Conservation (phyloP, 37 sponge, comb jelly and placozoan species). For the Aplysina aerophoba region DNA sequence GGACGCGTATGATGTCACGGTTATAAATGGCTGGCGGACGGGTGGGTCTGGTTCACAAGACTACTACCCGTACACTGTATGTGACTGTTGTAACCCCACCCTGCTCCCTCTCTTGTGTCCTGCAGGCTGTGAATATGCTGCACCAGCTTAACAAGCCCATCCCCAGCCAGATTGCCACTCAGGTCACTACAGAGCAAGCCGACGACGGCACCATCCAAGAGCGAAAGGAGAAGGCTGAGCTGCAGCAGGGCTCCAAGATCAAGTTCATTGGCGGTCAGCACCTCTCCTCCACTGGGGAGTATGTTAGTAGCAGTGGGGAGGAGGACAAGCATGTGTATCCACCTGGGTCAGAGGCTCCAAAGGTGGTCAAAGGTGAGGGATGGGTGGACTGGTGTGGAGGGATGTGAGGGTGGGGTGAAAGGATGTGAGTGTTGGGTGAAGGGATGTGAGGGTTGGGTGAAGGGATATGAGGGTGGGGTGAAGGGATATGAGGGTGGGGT, state of each 20-base stretch:
- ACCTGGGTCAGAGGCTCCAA: slow-evolving; percentile 36
- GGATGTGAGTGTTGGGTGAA: no score
- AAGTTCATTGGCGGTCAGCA: slow-evolving; percentile 74
- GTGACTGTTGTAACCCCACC: no score
- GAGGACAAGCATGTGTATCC: slow-evolving; percentile 46
- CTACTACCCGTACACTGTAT: no score
- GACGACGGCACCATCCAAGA: slow-evolving; percentile 1
- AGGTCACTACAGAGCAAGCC: neutral
- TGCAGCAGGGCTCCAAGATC: slow-evolving; percentile 42
- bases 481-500: no score
- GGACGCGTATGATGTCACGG: neutral
- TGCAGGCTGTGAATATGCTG: slow-evolving; percentile 57
- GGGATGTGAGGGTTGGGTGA: no score
- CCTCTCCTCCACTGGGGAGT: slow-evolving; percentile 60
- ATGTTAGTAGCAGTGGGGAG: no score
- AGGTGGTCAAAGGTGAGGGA: neutral
- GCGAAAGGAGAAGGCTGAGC: slow-evolving; percentile 23
- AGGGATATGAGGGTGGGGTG: no score
- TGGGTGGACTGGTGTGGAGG: no score
- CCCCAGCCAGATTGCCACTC: slow-evolving; percentile 36
- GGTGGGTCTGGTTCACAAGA: neutral
- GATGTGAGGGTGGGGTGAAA: no score
- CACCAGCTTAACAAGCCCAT: slow-evolving; percentile 87
- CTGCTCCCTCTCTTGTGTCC: neutral
- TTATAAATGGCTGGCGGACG: neutral